phyloP scores from a whole-genome alignment of 1,140 invertebrate species.

The Matsumurasca onukii region DNA sequence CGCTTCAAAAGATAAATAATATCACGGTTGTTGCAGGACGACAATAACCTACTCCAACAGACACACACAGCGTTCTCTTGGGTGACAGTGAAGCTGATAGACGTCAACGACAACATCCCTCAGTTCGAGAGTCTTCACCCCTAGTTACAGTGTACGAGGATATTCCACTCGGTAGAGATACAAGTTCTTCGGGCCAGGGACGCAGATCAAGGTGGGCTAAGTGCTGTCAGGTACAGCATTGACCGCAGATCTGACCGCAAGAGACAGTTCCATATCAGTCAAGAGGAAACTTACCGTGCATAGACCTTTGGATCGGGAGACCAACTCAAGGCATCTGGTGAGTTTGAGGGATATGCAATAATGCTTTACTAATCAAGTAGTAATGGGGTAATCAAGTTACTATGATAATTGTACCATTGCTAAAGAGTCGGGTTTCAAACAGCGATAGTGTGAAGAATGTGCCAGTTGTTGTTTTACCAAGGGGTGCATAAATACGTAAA shows the following conservation, averaged over 20 bases:
- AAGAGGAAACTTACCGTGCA: conserved; percentile 91
- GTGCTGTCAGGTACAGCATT: conserved; percentile 87
- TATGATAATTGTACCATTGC: no score
- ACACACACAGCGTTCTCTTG: conserved; percentile 91
- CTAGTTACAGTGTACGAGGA: conserved; percentile 88
- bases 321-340: conserved; percentile 84
- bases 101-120: conserved; percentile 94
- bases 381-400: no score
- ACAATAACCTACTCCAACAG: not conserved
- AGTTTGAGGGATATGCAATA: no score
- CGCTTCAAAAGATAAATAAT: no score
- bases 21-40: conserved; percentile 88
- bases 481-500: no score
- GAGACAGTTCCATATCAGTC: conserved; percentile 86
- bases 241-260: conserved; percentile 87
- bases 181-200: conserved; percentile 92
- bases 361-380: no score
- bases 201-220: conserved; percentile 89
- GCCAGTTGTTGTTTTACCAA: no score
- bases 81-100: conserved; percentile 87
- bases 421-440: no score
- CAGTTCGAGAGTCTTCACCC: conserved; percentile 91
- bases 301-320: conserved; percentile 80
- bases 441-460: no score
- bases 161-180: conserved; percentile 80